phyloP scores from a whole-genome alignment of 2,113 vertebrate genomes.

The Sciurus niger region DNA sequence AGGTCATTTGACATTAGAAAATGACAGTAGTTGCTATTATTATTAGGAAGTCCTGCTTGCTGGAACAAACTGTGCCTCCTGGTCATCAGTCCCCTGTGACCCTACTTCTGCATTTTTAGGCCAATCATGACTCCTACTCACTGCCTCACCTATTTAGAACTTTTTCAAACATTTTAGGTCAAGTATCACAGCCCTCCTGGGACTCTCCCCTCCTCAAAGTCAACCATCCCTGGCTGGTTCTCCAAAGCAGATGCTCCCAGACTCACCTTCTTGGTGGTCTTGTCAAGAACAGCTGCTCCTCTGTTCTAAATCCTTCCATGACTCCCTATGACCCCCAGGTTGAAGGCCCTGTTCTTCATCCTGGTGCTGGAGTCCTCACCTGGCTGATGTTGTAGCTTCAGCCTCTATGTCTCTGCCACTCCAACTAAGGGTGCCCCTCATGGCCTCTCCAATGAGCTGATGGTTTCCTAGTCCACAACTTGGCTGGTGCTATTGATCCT shows the following conservation, averaged over 20 bases:
- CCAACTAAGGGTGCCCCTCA: neutral
- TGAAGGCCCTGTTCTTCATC: neutral
- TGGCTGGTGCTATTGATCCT: neutral
- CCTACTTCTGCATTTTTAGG: neutral
- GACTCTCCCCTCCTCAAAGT: neutral
- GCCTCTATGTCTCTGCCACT: neutral
- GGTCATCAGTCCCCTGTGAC: neutral
- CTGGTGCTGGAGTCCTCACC: too few relatives aligned
- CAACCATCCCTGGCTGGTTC: neutral
- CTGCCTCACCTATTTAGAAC: too few relatives aligned
- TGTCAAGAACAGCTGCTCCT: neutral
- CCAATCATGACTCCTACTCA: neutral
- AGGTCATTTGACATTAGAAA: neutral
- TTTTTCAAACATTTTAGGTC: too few relatives aligned
- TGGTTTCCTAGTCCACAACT: too few relatives aligned
- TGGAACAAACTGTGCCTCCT: neutral
- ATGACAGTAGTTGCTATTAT: accelerated
- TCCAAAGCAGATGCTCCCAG: neutral
- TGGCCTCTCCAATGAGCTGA: neutral
- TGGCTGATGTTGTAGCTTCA: too few relatives aligned
- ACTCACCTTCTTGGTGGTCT: too few relatives aligned
- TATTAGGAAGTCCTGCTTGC: neutral
- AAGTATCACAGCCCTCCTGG: too few relatives aligned
- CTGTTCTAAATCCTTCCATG: neutral
- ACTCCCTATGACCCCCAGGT: neutral